Evolutionary conservation across 2,113 vertebrate genomes (phyloP), one percentile per base, ranked within the genome.

Genomic region (Phycodurus eques): DNA sequence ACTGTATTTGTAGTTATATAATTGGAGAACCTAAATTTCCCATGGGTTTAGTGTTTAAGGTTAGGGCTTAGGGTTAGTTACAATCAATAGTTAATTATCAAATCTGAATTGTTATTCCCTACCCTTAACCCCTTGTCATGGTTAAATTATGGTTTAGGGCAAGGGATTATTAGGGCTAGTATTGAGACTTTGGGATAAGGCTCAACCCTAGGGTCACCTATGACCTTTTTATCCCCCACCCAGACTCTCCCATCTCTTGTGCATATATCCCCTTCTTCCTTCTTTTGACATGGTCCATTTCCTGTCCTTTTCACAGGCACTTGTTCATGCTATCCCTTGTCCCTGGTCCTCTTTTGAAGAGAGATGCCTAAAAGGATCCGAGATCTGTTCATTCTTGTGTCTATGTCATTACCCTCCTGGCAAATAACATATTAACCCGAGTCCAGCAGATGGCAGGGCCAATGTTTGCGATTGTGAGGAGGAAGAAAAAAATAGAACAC

Each of bases 321-420:
- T 5, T 63, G 51, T 53, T 39, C 47, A 49, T 46, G 53, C 15
- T 67, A 74, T 78, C 77, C 67, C 74, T 69, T 72, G 57, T 74
- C 70, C 68, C 13, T 4, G 49, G 2, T 56, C n/a, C 20, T 56
- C 19, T 56, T 39, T 61, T 39, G n/a, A 56, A 76, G 66, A n/a
- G 47, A 76, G 62, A 75, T 70, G 67, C 72, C 74, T 85, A 68
- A 85, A 78, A 47, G 77, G 80, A 85, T 88, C 83, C 85, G 75
- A 87, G 74, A 77, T 73, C 77, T 59, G 71, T 69, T 73, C 71
- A 75, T 82, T 83, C 81, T 80, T 77, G 76, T 72, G 63, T 79
- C 78, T 82, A 73, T 78, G 75, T 83, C 82, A 85, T 80, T 87
- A 80, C 79, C 70, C 68, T 56, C 53, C 51, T 5, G 61, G 59